phyloP scores from a whole-genome alignment of 53 echinoderm and acorn worm species.

The Stichopus horrens region DNA sequence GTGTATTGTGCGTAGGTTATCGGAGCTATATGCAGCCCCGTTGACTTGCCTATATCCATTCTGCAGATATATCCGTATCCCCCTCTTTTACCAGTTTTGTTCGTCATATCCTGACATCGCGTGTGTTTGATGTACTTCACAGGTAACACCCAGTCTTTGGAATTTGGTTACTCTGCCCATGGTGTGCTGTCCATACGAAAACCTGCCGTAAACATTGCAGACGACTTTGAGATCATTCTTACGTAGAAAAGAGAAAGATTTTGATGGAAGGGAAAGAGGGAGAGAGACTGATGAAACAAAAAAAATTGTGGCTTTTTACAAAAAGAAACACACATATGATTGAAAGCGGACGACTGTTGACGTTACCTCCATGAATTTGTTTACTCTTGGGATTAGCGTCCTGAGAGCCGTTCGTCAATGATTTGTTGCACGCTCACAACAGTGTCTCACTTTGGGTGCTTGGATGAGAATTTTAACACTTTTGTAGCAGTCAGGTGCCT shows the following conservation, averaged over 20 bases:
- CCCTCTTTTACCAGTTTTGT: background rate
- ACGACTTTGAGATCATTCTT: slow-evolving; percentile 84
- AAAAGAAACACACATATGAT: background rate
- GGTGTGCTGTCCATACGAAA: slow-evolving; percentile 85
- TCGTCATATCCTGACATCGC: background rate
- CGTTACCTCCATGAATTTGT: no score
- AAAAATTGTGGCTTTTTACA: background rate
- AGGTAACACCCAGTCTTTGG: slow-evolving; percentile 68
- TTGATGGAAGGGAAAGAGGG: background rate
- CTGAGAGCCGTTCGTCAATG: no score
- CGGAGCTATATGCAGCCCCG: no score
- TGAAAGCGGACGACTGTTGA: no score
- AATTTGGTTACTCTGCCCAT: slow-evolving; percentile 71
- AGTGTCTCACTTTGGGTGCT: no score
- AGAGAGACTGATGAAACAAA: background rate
- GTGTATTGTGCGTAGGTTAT: no score
- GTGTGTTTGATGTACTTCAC: slow-evolving; percentile 35
- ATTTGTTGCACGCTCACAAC: no score
- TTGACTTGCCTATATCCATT: no score
- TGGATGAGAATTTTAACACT: background rate
- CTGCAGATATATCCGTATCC: no score
- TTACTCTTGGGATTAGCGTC: no score
- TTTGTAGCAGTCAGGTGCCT: slow-evolving; percentile 19
- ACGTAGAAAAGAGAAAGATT: slow-evolving; percentile 3
- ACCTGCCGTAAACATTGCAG: slow-evolving; percentile 82